Percentiles rank a stretch among this genome's conserved stretches.
Conservation (phyloP, 1,140 invertebrate species). For the Camponotus floridanus region DNA sequence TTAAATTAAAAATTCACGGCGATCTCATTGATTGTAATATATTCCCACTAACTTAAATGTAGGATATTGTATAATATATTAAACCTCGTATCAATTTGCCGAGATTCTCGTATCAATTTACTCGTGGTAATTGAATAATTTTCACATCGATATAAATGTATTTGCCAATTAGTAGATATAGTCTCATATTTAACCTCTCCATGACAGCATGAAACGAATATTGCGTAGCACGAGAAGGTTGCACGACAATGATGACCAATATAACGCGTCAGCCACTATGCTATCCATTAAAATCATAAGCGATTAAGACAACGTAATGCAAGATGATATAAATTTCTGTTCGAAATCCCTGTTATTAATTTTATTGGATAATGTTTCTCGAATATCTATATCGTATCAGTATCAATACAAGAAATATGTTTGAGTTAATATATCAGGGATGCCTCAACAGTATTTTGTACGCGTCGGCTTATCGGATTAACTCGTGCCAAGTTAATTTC, state of each 20-base stretch:
- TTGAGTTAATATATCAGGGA: constrained; percentile 9
- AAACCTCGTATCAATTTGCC: not conserved
- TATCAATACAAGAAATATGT: not conserved
- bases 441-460: not conserved
- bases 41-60: no score
- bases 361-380: not conserved
- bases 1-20: no score
- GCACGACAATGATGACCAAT: not conserved
- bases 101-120: no score
- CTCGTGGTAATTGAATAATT: not conserved
- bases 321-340: not conserved
- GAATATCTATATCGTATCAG: not conserved
- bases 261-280: not conserved
- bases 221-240: constrained; percentile 1
- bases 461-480: constrained; percentile 8
- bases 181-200: constrained; percentile 18
- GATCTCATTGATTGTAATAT: no score
- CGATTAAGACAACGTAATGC: constrained; percentile 8
- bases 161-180: constrained; percentile 13
- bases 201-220: not conserved
- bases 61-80: constrained; percentile 30
- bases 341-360: constrained; percentile 7
- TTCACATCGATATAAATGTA: constrained; percentile 18
- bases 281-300: constrained; percentile 28
- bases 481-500: constrained; percentile 23